Evolutionary conservation across 2,113 vertebrate species (phyloP), one percentile per base, ranked within the genome.

Genomic region (Vireo altiloquus): DNA sequence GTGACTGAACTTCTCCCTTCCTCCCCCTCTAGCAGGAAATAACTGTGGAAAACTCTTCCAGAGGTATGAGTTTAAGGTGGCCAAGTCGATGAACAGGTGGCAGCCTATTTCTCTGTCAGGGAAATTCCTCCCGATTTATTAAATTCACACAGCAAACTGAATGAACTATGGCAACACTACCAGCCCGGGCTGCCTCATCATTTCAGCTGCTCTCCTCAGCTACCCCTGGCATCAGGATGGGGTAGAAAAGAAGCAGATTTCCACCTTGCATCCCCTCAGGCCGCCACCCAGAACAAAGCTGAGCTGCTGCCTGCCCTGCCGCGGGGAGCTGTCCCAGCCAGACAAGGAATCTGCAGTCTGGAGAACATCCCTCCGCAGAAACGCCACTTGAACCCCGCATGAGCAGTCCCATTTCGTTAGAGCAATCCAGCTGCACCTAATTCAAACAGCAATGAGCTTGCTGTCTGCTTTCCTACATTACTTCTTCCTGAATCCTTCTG

Each of bases 371-470:
- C 1, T 40, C 47, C 5, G 11, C 77, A 80, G 71, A 46, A 92
- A 61, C 84, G 53, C 33, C 52, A 16, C 82, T 31, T n/a, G 84
- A 94, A 70, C 71, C 80, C 74, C 4, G 54, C 39, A 64, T 24
- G 83, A 90, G 59, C 59, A 79, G 86, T 81, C 76, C 64, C 56
- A 52, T 90, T 78, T 61, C 6, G 2, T 96, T 86, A 93, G 50
- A 49, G 70, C 87, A 87, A 80, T 57, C 63, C 87, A 85, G 82
- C 82, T 31, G 78, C 88, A 77, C 40, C 91, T 82, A 76, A 91
- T 82, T 88, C 92, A 96, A 92, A 64, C 82, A 71, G 88, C 93
- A 94, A 86, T 46, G 85, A 96, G 92, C 88, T 84, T 46, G 74
- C 85, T 91, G 90, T 76, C 95, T 85, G 91, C 86, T 88, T 59